Conservation (phyloP, 2,888 invertebrate genomes). For the Drosophila mercatorum region DNA sequence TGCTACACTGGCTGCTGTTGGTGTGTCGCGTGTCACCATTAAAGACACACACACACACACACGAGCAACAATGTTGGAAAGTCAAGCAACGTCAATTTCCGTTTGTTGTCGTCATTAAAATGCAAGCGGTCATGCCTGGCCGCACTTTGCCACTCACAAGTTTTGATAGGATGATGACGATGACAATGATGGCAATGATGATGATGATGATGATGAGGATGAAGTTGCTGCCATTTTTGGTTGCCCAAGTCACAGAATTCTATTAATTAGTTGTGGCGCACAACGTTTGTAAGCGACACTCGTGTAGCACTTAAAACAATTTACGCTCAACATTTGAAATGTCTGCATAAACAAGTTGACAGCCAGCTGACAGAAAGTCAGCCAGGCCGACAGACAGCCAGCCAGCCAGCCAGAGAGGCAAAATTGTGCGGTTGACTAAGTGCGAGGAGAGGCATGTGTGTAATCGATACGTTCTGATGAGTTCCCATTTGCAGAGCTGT, state of each 20-base stretch:
- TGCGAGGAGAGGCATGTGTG: constrained; percentile 20
- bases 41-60: constrained; percentile 36
- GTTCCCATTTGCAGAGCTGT: constrained; percentile 23
- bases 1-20: constrained; percentile 7
- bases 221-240: constrained; percentile 18
- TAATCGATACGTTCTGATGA: constrained; percentile 45
- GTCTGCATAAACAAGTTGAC: constrained; percentile 61
- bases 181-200: constrained; percentile 1
- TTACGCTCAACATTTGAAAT: constrained; percentile 48
- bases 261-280: constrained; percentile 64
- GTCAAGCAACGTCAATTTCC: constrained; percentile 76
- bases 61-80: constrained; percentile 64
- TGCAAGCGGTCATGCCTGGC: constrained; percentile 53
- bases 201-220: constrained; percentile 4
- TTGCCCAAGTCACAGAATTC: constrained; percentile 28
- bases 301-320: constrained; percentile 73
- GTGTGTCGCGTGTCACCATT: constrained; percentile 71
- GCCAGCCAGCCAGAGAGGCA: neutral
- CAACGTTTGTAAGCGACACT: constrained; percentile 56
- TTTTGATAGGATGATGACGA: constrained; percentile 9
- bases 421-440: constrained; percentile 13
- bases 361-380: constrained; percentile 54
- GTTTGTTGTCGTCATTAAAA: constrained; percentile 76
- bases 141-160: constrained; percentile 45
- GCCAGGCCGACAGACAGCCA: constrained; percentile 19